A percentile compares a stretch with the other conserved stretches of the same genome.
These are phyloP conservation scores for Mormyrus iriodes DNA, from an alignment of 2,113 vertebrate genomes.

Conservation along the genomic window DNA sequence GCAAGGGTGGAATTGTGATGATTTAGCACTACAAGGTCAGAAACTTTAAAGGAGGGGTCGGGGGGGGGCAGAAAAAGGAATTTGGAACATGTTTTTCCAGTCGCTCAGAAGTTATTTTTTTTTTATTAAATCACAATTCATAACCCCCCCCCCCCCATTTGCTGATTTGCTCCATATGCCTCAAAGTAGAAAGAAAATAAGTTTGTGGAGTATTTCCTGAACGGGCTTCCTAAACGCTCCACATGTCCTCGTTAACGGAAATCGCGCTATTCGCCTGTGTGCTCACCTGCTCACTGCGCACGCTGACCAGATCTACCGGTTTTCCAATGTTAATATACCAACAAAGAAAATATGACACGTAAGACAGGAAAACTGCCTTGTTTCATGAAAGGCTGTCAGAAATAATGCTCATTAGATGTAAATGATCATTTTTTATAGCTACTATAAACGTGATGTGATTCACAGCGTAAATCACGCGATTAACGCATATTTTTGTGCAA, in stretches of 20 bases:
- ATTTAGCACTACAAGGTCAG: slow-evolving; percentile 57
- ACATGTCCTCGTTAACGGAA: neutral
- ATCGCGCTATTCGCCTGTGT: neutral
- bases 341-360: neutral
- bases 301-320: neutral
- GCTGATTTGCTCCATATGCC: neutral
- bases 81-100: slow-evolving; percentile 34
- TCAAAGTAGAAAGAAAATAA: neutral
- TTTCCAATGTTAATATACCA: neutral
- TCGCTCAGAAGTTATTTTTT: neutral
- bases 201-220: neutral
- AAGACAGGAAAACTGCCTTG: neutral
- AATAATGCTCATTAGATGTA: neutral
- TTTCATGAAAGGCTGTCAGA: neutral
- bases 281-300: neutral
- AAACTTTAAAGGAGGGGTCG: slow-evolving; percentile 44
- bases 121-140: neutral
- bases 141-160: neutral
- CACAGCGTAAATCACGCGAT: neutral
- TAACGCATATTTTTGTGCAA: neutral
- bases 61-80: slow-evolving; percentile 41
- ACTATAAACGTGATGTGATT: neutral
- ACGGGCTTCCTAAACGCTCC: neutral
- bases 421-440: neutral
- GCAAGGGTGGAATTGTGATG: slow-evolving; percentile 35